Base-by-base conservation (phyloP, 2,113 vertebrate species). In the Atlantisia rogersi region DNA sequence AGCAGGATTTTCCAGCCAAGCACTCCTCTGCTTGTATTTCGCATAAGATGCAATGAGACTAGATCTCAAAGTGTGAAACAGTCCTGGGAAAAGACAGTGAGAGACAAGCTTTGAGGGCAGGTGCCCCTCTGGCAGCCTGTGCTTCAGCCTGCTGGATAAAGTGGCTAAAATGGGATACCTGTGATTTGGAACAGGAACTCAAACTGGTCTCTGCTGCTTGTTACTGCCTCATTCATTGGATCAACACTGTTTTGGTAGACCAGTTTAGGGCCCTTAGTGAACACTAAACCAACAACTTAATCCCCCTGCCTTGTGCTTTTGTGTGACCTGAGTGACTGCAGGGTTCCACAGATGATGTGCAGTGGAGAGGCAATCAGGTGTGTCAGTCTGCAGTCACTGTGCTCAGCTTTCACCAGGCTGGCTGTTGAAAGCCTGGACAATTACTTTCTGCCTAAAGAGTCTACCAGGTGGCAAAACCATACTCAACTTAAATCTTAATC, bases 311-410 rank as follows among this genome's bases (percentile, higher is more conserved):
- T 18, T 11, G 26, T 48, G 29, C 35, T 11, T 40, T 79, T 32
- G 31, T 32, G 35, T 48, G 55, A 68, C 19, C 21, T 37, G 46
- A 19, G 42, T 17, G 44, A 3, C 7, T 52, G 46, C 28, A 46
- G 44, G 6, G 44, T 65, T 65, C 64, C 19, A 10, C 21, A 12
- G 39, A 3, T 18, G 31, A 42, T 4, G 25, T n/a, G 77, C 65
- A 62, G 22, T 2, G 4, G 75, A 24, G 62, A 11, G 28, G 21
- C 0, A 4, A 24, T 29, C 39, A 37, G 44, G 26, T 31, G 22
- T 2, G 0, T 19, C 46, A 22, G 22, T 32, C 52, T n/a, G 21
- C n/a, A 0, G 1, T 28, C 26, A 3, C 48, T 29, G 24, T 28
- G 35, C 46, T 29, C 46, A 21, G 39, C 46, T 71, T 44, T 67